Percentiles rank a stretch among this genome's conserved stretches.
These are phyloP conservation scores for Phyllostomus discolor DNA, from an alignment of 2,113 vertebrate genomes.

Conservation along the genomic window DNA sequence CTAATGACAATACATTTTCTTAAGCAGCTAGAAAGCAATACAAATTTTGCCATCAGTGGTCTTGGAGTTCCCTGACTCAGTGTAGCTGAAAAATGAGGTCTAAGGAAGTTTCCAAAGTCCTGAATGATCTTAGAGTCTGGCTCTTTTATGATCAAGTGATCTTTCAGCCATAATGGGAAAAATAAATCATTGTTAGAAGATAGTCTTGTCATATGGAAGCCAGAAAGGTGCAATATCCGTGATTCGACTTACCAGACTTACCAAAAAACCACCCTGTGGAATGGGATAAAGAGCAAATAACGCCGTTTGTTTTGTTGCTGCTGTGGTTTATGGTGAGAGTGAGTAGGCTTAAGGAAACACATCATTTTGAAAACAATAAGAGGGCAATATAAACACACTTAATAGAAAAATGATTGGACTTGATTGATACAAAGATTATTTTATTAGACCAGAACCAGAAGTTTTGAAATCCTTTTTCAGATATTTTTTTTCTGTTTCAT, in stretches of 20 bases:
- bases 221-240: slow-evolving; percentile 78
- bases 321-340: slow-evolving; percentile 12
- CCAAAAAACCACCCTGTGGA: slow-evolving; percentile 59
- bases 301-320: slow-evolving; percentile 70
- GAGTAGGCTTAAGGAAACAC: slow-evolving; percentile 59
- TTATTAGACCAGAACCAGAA: slow-evolving; percentile 16
- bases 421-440: slow-evolving; percentile 21
- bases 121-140: slow-evolving; percentile 72
- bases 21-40: slow-evolving; percentile 46
- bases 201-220: slow-evolving; percentile 77
- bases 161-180: slow-evolving; percentile 79
- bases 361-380: slow-evolving; percentile 57
- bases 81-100: slow-evolving; percentile 76
- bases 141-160: slow-evolving; percentile 78
- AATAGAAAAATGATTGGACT: slow-evolving; percentile 60
- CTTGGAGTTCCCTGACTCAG: slow-evolving; percentile 63
- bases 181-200: slow-evolving; percentile 83
- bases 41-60: slow-evolving; percentile 55
- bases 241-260: slow-evolving; percentile 31
- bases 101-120: slow-evolving; percentile 69
- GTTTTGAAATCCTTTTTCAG: slow-evolving; percentile 48
- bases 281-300: slow-evolving; percentile 74
- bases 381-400: slow-evolving; percentile 18
- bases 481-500: slow-evolving; percentile 43
- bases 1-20: neutral